phyloP scores from a whole-genome alignment of 2,113 vertebrate species.

The Myiozetetes cayanensis region DNA sequence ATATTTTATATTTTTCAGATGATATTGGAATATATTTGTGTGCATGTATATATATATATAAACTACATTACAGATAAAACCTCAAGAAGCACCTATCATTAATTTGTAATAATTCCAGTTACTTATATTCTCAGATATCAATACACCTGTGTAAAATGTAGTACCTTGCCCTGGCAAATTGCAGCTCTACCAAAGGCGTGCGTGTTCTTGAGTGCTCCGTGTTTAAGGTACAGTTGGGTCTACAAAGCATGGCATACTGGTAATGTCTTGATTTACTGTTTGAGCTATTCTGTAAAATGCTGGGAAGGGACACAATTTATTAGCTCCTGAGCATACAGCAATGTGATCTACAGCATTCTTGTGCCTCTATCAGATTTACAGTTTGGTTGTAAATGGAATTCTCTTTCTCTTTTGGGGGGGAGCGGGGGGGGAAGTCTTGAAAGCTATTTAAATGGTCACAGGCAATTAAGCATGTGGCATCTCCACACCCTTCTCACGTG shows the following conservation, averaged over 20 bases:
- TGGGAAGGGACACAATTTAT: not conserved
- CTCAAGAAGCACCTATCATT: constrained; percentile 32
- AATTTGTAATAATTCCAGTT: constrained; percentile 53
- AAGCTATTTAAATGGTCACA: not conserved
- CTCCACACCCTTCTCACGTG: not conserved
- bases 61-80: constrained; percentile 45
- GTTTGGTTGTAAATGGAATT: not conserved
- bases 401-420: not conserved
- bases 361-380: not conserved
- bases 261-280: not conserved
- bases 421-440: not conserved
- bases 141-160: constrained; percentile 1
- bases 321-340: not conserved
- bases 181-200: not conserved
- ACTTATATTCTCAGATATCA: constrained; percentile 46
- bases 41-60: not conserved
- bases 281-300: not conserved
- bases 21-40: constrained; percentile 35
- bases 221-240: not conserved
- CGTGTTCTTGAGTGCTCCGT: rapidly evolving
- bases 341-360: not conserved
- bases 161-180: rapidly evolving
- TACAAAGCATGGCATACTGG: not conserved
- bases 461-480: not conserved
- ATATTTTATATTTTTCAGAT: constrained; percentile 34